Conservation (phyloP, 2,797 vertebrate species). For the Meda fulgida region DNA sequence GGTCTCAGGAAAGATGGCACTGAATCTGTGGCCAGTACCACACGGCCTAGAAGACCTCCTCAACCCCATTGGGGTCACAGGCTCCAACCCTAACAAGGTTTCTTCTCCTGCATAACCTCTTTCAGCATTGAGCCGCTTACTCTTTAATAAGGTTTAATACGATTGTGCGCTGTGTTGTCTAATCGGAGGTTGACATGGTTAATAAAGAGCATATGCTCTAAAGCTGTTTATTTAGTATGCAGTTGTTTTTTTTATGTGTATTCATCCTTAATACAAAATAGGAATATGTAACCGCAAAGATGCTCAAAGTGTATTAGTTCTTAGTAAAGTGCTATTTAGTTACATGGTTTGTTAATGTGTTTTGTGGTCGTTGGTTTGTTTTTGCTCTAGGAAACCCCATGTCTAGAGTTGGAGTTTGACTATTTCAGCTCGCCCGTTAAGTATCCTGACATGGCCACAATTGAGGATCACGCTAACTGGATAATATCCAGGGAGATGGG, state of each 20-base stretch:
- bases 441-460: constrained; percentile 92
- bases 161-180: constrained; percentile 17
- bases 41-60: constrained; percentile 96
- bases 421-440: constrained; percentile 95
- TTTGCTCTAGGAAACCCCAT: constrained; percentile 89
- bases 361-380: not conserved
- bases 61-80: constrained; percentile 95
- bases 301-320: not conserved
- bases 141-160: constrained; percentile 30
- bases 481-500: constrained; percentile 93
- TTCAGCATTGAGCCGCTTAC: not conserved
- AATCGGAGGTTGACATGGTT: constrained; percentile 26
- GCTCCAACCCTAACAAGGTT: constrained; percentile 98
- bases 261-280: not conserved
- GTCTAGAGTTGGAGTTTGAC: constrained; percentile 96
- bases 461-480: constrained; percentile 95
- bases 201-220: not conserved
- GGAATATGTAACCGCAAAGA: not conserved
- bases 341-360: not conserved
- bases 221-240: not conserved
- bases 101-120: constrained; percentile 16
- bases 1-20: constrained; percentile 96
- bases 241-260: not conserved
- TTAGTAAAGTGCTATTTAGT: constrained; percentile 16
- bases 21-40: constrained; percentile 97